A percentile compares a stretch with the other conserved stretches of the same genome.
Conservation (phyloP, 2,797 vertebrate genomes). For the Acanthis flammea region DNA sequence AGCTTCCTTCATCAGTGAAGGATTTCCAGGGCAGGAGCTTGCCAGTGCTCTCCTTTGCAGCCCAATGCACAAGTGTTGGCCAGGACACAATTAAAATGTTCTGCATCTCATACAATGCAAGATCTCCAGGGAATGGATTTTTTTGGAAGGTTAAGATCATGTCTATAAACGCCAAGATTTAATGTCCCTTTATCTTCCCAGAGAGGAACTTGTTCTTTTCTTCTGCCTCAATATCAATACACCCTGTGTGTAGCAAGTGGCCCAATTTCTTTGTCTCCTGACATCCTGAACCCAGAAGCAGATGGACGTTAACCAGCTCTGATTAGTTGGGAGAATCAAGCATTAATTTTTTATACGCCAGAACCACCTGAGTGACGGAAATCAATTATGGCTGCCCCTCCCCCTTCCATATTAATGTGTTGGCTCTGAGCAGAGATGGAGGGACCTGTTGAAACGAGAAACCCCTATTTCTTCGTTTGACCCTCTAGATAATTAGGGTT, state of each 20-base stretch:
- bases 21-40: neutral
- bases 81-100: neutral
- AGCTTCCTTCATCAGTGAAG: neutral
- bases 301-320: slow-evolving; percentile 73
- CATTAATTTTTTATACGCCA: slow-evolving; percentile 80
- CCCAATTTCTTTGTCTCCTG: slow-evolving; percentile 64
- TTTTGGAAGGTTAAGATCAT: neutral
- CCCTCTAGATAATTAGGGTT: slow-evolving; percentile 84
- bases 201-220: slow-evolving; percentile 22
- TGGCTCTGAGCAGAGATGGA: slow-evolving; percentile 64
- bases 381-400: slow-evolving; percentile 75
- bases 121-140: neutral
- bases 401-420: slow-evolving; percentile 52
- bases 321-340: slow-evolving; percentile 72
- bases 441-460: slow-evolving; percentile 83
- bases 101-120: neutral
- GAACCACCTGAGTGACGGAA: slow-evolving; percentile 75
- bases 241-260: slow-evolving; percentile 16
- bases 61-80: neutral
- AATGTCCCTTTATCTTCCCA: slow-evolving; percentile 17
- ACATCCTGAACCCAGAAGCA: slow-evolving; percentile 68
- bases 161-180: slow-evolving; percentile 39
- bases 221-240: neutral
- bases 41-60: neutral
- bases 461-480: slow-evolving; percentile 80